These are phyloP conservation scores for Karalla daura DNA, from an alignment of 2,797 vertebrate genomes.

Conservation along the genomic window DNA sequence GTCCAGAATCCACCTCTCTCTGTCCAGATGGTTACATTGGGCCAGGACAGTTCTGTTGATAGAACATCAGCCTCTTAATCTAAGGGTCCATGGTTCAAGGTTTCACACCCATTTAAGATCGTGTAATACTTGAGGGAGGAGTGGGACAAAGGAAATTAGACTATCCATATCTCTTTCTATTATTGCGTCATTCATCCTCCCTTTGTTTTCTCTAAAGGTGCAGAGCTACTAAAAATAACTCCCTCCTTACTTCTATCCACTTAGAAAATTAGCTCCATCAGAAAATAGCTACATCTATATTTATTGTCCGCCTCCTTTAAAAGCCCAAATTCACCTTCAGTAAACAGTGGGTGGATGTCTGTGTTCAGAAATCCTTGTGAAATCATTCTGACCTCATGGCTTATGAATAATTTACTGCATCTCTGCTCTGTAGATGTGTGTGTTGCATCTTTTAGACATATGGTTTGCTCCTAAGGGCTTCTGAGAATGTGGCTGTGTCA, in stretches of 20 bases:
- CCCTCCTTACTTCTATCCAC: too few species aligned
- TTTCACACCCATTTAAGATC: constrained; percentile 9
- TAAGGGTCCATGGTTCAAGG: too few species aligned
- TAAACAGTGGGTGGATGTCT: background rate
- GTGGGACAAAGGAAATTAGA: background rate
- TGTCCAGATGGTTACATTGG: too few species aligned
- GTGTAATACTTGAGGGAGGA: constrained; percentile 14
- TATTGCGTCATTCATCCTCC: background rate
- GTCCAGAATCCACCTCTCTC: too few species aligned
- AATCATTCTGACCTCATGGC: constrained; percentile 27
- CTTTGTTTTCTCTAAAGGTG: background rate
- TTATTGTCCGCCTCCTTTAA: too few species aligned
- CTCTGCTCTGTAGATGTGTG: background rate
- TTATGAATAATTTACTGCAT: constrained; percentile 54
- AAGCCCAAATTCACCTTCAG: too few species aligned
- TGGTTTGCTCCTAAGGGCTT: constrained; percentile 46
- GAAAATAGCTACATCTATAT: too few species aligned
- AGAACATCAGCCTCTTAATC: too few species aligned
- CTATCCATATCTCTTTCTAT: background rate
- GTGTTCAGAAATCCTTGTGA: constrained; percentile 19
- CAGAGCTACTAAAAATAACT: background rate
- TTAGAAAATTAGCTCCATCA: too few species aligned
- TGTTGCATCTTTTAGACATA: constrained; percentile 46
- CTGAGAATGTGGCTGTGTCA: constrained; percentile 21
- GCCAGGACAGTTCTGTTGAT: too few species aligned